Percentiles rank a stretch among this genome's conserved stretches.
Conservation (phyloP, 2,797 vertebrate genomes). For the Brachyalestes nurse region DNA sequence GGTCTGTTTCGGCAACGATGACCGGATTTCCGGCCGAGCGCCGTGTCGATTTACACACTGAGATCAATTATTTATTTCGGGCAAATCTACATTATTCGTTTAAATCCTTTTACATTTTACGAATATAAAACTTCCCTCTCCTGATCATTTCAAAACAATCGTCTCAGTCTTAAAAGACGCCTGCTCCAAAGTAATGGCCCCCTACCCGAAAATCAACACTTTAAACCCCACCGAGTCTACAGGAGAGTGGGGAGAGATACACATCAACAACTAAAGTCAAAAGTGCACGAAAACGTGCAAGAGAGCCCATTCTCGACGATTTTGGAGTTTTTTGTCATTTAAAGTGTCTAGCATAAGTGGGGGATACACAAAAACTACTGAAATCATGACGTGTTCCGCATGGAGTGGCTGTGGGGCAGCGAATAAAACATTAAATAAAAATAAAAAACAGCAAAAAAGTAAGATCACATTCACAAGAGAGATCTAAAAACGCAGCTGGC, state of each 20-base stretch:
- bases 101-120: background rate
- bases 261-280: background rate
- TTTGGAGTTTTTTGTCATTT: background rate
- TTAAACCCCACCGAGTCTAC: background rate
- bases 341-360: background rate
- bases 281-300: background rate
- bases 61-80: constrained; percentile 37
- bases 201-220: constrained; percentile 36
- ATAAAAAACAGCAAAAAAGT: background rate
- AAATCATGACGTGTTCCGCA: constrained; percentile 58
- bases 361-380: constrained; percentile 10
- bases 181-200: constrained; percentile 25
- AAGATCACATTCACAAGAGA: background rate
- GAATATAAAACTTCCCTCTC: too few species aligned
- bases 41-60: constrained; percentile 22
- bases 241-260: constrained; percentile 1
- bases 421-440: too few species aligned
- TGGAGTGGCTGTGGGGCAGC: background rate
- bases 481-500: background rate
- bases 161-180: background rate
- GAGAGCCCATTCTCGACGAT: background rate
- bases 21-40: constrained; percentile 58
- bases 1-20: constrained; percentile 20
- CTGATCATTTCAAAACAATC: background rate
- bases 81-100: background rate